A percentile compares a stretch with the other conserved stretches of the same genome.
phyloP scores from a whole-genome alignment of 1,140 invertebrate species.

The Cryptotermes secundus region DNA sequence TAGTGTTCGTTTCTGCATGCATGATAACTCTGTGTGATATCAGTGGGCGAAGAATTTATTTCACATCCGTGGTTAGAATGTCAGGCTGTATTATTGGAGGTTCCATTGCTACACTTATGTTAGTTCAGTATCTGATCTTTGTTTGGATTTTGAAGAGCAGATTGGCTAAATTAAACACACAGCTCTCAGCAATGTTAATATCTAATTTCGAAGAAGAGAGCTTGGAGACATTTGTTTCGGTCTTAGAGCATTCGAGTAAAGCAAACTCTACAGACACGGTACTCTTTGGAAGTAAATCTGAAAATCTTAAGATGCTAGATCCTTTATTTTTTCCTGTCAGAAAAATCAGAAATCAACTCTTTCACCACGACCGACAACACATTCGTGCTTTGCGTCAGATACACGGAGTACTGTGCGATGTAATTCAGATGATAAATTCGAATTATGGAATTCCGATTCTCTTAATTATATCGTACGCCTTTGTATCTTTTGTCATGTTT shows the following conservation, averaged over 20 bases:
- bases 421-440: not conserved
- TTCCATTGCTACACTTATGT: not conserved
- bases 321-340: no score
- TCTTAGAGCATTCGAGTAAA: not conserved
- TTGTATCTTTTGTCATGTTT: not conserved
- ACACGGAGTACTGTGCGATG: not conserved
- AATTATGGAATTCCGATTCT: not conserved
- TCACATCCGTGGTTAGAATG: not conserved
- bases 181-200: not conserved
- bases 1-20: not conserved
- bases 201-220: not conserved
- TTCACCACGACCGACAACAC: not conserved
- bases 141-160: not conserved
- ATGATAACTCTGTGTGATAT: not conserved
- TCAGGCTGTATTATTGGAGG: not conserved
- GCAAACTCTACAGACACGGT: no score
- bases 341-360: not conserved
- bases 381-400: not conserved
- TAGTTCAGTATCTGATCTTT: not conserved
- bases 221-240: not conserved
- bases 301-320: no score
- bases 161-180: not conserved
- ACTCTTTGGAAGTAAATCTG: not conserved
- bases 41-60: no score
- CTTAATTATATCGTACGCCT: not conserved